Conservation (phyloP, 2,113 vertebrate species). For the Acrocephalus kingi region DNA sequence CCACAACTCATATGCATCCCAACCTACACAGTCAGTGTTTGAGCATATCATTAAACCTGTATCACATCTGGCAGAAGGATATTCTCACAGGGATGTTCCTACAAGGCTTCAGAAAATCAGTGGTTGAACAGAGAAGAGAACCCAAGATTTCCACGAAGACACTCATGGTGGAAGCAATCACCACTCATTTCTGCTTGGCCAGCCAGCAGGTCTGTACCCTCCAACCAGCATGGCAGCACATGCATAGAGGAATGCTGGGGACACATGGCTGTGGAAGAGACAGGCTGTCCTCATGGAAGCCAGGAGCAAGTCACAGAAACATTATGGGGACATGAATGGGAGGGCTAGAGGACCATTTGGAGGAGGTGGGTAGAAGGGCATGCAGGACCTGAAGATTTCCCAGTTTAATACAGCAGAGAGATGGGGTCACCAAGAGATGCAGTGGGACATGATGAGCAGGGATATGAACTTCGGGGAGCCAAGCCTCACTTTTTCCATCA, state of each 20-base stretch:
- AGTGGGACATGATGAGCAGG: neutral
- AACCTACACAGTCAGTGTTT: neutral
- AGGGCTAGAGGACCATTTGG: neutral
- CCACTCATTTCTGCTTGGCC: neutral
- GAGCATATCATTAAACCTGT: neutral
- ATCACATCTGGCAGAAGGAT: neutral
- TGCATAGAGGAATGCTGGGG: neutral
- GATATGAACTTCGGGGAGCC: rapidly evolving
- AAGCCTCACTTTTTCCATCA: neutral
- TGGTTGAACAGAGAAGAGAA: neutral
- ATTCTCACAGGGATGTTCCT: neutral
- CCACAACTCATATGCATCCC: neutral
- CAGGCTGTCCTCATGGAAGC: neutral
- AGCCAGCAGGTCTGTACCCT: neutral
- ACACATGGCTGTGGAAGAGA: neutral
- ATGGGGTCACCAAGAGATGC: neutral
- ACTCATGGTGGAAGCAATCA: neutral
- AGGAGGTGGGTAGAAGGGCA: neutral
- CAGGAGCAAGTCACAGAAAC: neutral
- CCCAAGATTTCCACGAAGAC: neutral
- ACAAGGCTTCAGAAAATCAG: neutral
- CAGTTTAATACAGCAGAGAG: neutral
- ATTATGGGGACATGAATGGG: neutral
- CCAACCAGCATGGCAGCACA: neutral
- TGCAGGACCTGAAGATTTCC: neutral